A percentile compares a stretch with the other conserved stretches of the same genome.
These are phyloP conservation scores for Morelia viridis DNA, from an alignment of 2,797 vertebrate genomes.

Conservation along the genomic window DNA sequence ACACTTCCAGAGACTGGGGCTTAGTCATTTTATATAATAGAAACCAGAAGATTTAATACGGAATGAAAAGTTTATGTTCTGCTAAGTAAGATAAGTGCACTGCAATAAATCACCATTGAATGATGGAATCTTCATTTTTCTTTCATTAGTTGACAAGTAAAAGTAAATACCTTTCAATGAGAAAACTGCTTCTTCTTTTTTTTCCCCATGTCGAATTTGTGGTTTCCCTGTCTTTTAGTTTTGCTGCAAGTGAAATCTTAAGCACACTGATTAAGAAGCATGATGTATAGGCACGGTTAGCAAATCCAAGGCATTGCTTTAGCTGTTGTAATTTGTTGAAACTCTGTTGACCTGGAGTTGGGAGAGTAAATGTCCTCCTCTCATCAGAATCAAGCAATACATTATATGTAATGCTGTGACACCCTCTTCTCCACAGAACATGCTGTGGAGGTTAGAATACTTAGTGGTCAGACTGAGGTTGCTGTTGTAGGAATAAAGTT, in stretches of 20 bases:
- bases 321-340: background rate
- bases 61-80: background rate
- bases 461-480: background rate
- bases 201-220: background rate
- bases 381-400: background rate
- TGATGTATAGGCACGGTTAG: background rate
- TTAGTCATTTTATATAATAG: background rate
- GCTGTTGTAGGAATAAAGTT: background rate
- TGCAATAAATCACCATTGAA: background rate
- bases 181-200: background rate
- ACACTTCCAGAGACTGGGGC: background rate
- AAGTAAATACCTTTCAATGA: background rate
- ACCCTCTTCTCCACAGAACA: background rate
- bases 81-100: background rate
- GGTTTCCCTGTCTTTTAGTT: background rate
- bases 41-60: background rate
- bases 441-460: too few relatives aligned
- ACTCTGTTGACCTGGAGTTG: background rate
- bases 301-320: background rate
- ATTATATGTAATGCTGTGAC: background rate
- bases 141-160: background rate
- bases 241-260: background rate
- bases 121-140: background rate
- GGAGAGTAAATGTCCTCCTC: background rate
- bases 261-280: background rate